Conservation (phyloP, 2,797 vertebrate species). For the Acrocephalus scirpaceus region DNA sequence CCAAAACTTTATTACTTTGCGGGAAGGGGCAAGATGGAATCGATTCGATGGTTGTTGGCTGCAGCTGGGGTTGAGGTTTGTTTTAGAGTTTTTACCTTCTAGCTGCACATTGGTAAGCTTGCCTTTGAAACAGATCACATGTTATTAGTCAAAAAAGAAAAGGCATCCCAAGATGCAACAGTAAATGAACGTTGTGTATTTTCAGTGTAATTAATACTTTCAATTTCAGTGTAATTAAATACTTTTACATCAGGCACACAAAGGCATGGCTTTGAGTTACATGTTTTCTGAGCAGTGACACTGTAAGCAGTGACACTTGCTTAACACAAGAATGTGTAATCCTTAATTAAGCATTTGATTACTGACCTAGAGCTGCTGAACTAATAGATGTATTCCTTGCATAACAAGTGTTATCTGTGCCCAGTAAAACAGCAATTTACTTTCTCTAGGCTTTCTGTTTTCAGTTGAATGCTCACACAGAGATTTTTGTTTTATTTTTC, state of each 20-base stretch:
- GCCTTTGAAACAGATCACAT: neutral
- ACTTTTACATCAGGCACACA: neutral
- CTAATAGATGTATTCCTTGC: neutral
- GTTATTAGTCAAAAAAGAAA: neutral
- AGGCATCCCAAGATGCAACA: neutral
- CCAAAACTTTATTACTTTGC: conserved; percentile 82
- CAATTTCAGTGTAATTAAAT: neutral
- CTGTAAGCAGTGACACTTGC: neutral
- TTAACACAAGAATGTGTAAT: neutral
- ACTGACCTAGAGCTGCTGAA: neutral
- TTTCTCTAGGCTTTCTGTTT: neutral
- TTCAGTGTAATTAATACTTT: neutral
- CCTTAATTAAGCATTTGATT: neutral
- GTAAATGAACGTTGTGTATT: neutral
- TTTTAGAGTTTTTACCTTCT: neutral
- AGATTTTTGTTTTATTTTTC: neutral
- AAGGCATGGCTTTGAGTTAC: neutral
- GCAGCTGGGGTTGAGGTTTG: conserved; percentile 81
- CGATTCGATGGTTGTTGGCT: conserved; percentile 84
- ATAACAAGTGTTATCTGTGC: neutral
- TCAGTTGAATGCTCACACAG: neutral
- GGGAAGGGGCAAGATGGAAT: conserved; percentile 88
- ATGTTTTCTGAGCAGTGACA: neutral
- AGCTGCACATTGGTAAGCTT: neutral
- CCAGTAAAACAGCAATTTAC: neutral